Evolutionary conservation across 2,888 invertebrate species (phyloP), one percentile per base, ranked within the genome.

Genomic region (Dorcus parallelipipedus): DNA sequence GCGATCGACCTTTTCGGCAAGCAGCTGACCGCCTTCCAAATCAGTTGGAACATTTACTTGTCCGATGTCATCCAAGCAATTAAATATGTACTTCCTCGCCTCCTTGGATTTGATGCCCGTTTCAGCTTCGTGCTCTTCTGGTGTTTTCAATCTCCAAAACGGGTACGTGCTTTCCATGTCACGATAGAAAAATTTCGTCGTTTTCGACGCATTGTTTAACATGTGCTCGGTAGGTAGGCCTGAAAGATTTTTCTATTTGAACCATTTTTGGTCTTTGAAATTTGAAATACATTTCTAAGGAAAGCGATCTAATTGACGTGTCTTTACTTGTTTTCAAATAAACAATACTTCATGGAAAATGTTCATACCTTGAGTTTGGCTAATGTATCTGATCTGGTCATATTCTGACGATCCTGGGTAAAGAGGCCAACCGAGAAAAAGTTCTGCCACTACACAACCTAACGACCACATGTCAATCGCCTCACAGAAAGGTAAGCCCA

Each of bases 381-480:
- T 86, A 64, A 89, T 87, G 76, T 87, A 90, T 66, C 97, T 86
- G 73, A 97, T 97, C 84, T 97, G 93, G 81, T 99, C 99, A 81
- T 98, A 99, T 81, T 99, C 99, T 14, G 97, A 97, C 53, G 96
- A 95, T 64, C 99, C 99, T 0, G 99, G 99, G 82, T 99, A 99
- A 40, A 99, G 84, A 10, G 99, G 99, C 99, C 99, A 99, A 64
- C 99, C 99, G 47, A 99, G 86, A 81, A 99, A 99, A 67, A 99
- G 83, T 78, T 99, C 99, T 2, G 99, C 99, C 49, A 99, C 97
- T 64, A 99, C 99, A 81, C 99, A 99, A 58, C 99, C 99, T 67
- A 99, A 82, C 5, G 97, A 98, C 99, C 99, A 99, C 98, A 99
- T 99, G 81, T 99, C 99, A 72, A 99, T 99, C 9, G 98, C 96